These are phyloP conservation scores for Sebastes wilsoni DNA, from an alignment of 2,797 vertebrate genomes.

Conservation along the genomic window DNA sequence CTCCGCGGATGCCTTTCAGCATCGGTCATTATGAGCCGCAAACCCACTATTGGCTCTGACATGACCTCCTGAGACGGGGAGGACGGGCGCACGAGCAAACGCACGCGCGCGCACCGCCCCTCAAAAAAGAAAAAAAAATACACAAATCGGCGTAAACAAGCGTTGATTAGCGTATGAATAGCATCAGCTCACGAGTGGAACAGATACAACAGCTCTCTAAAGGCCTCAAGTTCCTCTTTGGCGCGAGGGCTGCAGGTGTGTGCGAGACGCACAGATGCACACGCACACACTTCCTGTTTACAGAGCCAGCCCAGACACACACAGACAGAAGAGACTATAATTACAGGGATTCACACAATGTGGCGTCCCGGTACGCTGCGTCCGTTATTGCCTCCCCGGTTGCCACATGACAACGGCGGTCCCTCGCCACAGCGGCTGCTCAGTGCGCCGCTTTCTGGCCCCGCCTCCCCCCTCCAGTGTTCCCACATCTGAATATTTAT, in stretches of 20 bases:
- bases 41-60: slow-evolving; percentile 71
- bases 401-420: slow-evolving; percentile 66
- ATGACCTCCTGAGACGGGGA: slow-evolving; percentile 58
- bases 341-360: slow-evolving; percentile 74
- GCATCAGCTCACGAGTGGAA: slow-evolving; percentile 49
- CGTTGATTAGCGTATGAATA: slow-evolving; percentile 61
- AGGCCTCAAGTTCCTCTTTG: slow-evolving; percentile 58
- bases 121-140: neutral
- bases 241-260: slow-evolving; percentile 60
- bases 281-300: slow-evolving; percentile 61
- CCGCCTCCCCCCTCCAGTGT: slow-evolving; percentile 25
- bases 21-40: slow-evolving; percentile 73
- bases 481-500: slow-evolving; percentile 79
- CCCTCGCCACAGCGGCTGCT: slow-evolving; percentile 39
- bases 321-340: slow-evolving; percentile 70
- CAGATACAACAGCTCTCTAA: slow-evolving; percentile 57
- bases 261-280: slow-evolving; percentile 22
- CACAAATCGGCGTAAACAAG: slow-evolving; percentile 42
- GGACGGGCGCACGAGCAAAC: neutral
- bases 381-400: slow-evolving; percentile 74
- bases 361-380: slow-evolving; percentile 71
- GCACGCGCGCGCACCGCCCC: neutral
- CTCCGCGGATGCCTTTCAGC: slow-evolving; percentile 73
- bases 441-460: slow-evolving; percentile 16
- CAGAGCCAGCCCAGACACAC: slow-evolving; percentile 44